Percentiles rank a stretch among this genome's conserved stretches.
Evolutionary conservation across 2,797 vertebrate species (phyloP).

Genomic region (Sebastes itinus): DNA sequence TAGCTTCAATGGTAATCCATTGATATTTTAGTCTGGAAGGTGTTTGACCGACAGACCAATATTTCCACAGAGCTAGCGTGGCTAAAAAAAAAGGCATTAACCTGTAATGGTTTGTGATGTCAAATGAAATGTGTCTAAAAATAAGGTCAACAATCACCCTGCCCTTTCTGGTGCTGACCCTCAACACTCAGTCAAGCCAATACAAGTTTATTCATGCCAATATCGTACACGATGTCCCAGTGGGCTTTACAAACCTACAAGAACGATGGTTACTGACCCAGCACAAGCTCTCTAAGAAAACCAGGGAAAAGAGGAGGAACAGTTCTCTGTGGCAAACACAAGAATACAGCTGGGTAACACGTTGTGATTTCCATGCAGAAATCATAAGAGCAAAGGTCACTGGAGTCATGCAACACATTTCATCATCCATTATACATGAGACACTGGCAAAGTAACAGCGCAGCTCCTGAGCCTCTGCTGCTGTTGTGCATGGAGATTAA

Average conservation of each 20-base stretch:
- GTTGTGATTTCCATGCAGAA: constrained; percentile 19
- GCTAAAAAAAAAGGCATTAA: not conserved
- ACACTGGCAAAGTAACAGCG: constrained; percentile 21
- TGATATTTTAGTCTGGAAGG: not conserved
- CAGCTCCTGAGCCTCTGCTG: constrained; percentile 15
- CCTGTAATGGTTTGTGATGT: not conserved
- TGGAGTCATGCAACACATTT: constrained; percentile 43
- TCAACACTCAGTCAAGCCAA: not conserved
- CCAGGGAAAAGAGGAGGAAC: not conserved
- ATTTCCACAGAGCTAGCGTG: not conserved
- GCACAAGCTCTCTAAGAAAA: not conserved
- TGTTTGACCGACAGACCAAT: not conserved
- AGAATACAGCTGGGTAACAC: not conserved
- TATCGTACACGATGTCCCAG: not conserved
- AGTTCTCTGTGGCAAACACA: not conserved
- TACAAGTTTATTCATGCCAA: not conserved
- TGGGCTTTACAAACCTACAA: not conserved
- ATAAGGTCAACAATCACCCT: not conserved
- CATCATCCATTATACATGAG: constrained; percentile 56
- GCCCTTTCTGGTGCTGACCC: not conserved
- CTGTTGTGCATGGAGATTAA: constrained; percentile 46
- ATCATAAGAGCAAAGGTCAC: constrained; percentile 45
- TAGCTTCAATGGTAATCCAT: not conserved
- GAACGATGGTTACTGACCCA: not conserved
- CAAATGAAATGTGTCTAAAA: not conserved